Percentiles rank a stretch among this genome's conserved stretches.
Conservation (phyloP, 2,888 invertebrate genomes). For the Drosophila mettleri region DNA sequence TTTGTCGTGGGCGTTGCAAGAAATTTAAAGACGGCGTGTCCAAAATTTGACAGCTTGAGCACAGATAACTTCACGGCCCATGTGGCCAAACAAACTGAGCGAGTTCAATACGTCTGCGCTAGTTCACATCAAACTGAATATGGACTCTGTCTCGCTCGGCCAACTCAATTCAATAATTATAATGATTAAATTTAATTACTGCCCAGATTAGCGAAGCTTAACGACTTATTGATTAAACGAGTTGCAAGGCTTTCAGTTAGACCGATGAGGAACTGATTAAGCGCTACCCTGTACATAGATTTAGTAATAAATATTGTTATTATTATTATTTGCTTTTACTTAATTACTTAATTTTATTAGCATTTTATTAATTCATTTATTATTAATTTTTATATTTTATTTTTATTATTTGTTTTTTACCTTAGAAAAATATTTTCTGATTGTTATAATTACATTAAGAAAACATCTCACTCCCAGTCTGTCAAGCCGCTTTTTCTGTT, state of each 20-base stretch:
- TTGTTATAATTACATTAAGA: too few relatives aligned
- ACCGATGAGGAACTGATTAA: neutral
- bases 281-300: constrained; percentile 9
- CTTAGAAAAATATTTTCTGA: too few relatives aligned
- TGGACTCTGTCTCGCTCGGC: neutral
- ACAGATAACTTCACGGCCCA: constrained; percentile 38
- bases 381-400: too few relatives aligned
- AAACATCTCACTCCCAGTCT: too few relatives aligned
- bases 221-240: constrained; percentile 3
- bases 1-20: constrained; percentile 49
- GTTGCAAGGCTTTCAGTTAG: neutral
- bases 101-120: constrained; percentile 18
- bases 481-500: too few relatives aligned
- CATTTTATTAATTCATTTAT: too few relatives aligned
- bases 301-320: too few relatives aligned
- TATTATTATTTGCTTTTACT: too few relatives aligned
- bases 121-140: constrained; percentile 8
- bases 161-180: constrained; percentile 8
- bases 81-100: constrained; percentile 48
- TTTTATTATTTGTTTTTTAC: too few relatives aligned
- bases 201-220: constrained; percentile 1
- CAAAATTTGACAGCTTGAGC: constrained; percentile 51
- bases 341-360: too few relatives aligned
- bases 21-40: constrained; percentile 38
- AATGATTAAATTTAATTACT: constrained; percentile 11